Evolutionary conservation across 2,888 invertebrate species (phyloP), one percentile per base, ranked within the genome.

Genomic region (Nemoura dubitans): DNA sequence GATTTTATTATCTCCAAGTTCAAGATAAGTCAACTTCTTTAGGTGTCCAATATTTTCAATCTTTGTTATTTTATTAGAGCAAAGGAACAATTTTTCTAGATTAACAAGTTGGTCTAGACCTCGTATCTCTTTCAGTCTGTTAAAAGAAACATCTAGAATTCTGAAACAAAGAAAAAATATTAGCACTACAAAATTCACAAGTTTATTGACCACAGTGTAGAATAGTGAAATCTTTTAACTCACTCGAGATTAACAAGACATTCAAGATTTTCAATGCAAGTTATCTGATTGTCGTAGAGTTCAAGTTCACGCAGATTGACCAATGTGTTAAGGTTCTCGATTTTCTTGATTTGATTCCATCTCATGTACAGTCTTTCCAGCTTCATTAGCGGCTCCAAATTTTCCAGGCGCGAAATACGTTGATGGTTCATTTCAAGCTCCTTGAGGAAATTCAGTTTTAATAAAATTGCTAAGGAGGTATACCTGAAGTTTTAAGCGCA

Each of bases 251-350:
- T 98, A 0, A 96, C 95, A 16, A 99, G 94, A 16, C 93, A 91
- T 86, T 97, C 96, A 87, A 99, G 93, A 91, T 98, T 98, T 91
- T 98, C 98, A 89, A 99, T 97, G 89, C 95, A 94, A 0, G 95
- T 95, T 85, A 99, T 96, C 92, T 99, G 98, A 92, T 99, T 99
- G 91, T 99, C 99, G 91, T 99, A 98, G 3, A 99, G 92, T 90
- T 99, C 99, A 83, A 99, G 92, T 90, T 99, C 98, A 26, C 94
- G 94, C 16, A 99, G 93, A 0, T 96, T 96, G 0, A 93, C 94
- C 27, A 99, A 92, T 0, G 94, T 95, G 84, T 94, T 92, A 36
- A 99, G 91, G 90, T 98, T 98, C 91, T 98, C 98, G 89, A 99
- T 98, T 91, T 96, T 96, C 90, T 96, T 98, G 25, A 99, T 97